Evolutionary conservation across 2,888 invertebrate genomes (phyloP), one percentile per base, ranked within the genome.

Genomic region (Griposia aprilina): DNA sequence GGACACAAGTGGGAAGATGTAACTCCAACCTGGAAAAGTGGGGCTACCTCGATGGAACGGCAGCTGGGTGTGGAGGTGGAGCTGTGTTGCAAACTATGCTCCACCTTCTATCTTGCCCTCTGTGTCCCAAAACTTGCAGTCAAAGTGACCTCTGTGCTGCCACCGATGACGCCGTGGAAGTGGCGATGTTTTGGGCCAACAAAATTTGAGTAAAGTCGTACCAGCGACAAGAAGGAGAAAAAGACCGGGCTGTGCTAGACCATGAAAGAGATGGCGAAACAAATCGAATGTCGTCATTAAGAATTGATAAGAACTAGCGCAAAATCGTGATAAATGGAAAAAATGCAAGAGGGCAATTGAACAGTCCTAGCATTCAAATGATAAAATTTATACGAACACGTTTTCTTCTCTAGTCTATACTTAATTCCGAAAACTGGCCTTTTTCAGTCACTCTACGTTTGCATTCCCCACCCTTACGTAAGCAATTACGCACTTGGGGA

Each of bases 401-500:
- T 7, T 63, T 65, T 17, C 45, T 81, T 78, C 80, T 72, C 66
- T 63, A 65, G 71, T 86, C 78, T 80, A 45, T 69, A 73, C 48
- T 76, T 82, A 78, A 86, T 84, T 81, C 74, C 80, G 81, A 81
- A 85, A 88, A 87, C 86, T 86, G 85, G 86, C 82, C 88, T 88
- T 89, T 90, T 89, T 87, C 88, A 83, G 87, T 82, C 81, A 80
- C 79, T 84, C 76, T 80, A 76, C 85, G 84, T 83, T 81, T 76
- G 74, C 78, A 83, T 84, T 79, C 75, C 80, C 80, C 83, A 81
- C 77, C 87, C 90, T 87, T 82, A 86, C 87, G 87, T 86, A 89
- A 89, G 90, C 89, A 91, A 92, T 90, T 91, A 90, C 88, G 85
- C 92, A 89, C 90, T 78, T 67, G 92, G 92, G 91, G 77, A 87